phyloP scores from a whole-genome alignment of 1,140 invertebrate genomes.

The Cydia pomonella region DNA sequence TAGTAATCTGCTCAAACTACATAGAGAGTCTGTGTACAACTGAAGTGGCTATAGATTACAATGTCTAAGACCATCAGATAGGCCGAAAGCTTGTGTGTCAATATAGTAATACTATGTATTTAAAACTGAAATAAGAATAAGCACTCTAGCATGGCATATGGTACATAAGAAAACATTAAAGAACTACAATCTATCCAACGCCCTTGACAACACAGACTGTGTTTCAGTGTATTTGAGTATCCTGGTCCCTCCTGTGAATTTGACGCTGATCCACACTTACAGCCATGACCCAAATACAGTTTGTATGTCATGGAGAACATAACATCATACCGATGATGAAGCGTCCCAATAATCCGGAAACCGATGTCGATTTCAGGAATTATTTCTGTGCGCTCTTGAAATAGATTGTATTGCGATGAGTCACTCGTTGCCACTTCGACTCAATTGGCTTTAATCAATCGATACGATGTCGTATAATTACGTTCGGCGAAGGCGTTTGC shows the following conservation, averaged over 20 bases:
- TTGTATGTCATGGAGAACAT: neutral
- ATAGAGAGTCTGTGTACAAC: too few species aligned
- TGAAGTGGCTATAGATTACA: too few species aligned
- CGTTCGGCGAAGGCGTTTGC: constrained; percentile 35
- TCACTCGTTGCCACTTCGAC: constrained; percentile 29
- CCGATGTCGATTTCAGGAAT: constrained; percentile 10
- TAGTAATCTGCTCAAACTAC: too few species aligned
- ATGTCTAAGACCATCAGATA: too few species aligned
- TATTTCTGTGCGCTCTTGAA: constrained; percentile 17
- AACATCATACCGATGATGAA: constrained; percentile 13
- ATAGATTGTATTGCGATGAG: constrained; percentile 27
- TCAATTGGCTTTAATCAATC: constrained; percentile 52
- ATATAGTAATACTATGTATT: too few species aligned
- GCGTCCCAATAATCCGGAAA: constrained; percentile 22
- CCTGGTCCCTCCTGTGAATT: constrained; percentile 37
- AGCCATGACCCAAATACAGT: constrained; percentile 1
- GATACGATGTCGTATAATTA: constrained; percentile 34
- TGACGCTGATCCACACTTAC: constrained; percentile 38
- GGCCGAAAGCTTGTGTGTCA: too few species aligned
- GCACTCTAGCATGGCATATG: too few species aligned
- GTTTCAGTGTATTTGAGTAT: neutral
- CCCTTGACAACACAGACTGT: neutral
- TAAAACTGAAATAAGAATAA: too few species aligned
- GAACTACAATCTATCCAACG: neutral
- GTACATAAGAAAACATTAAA: too few species aligned